phyloP scores from a whole-genome alignment of 2,797 vertebrate genomes.

The Pangasius mekongensis region DNA sequence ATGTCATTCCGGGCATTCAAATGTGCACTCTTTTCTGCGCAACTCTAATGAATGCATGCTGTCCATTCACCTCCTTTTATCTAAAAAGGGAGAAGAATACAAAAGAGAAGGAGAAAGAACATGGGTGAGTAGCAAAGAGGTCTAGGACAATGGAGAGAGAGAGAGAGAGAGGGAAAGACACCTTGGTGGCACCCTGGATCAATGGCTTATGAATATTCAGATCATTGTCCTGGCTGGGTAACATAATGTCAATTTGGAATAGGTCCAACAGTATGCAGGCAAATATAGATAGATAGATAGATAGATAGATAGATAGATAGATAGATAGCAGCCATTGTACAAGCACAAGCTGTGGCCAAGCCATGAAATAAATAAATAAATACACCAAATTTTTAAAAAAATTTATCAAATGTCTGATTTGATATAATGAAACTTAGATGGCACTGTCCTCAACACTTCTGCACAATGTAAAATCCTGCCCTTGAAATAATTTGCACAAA shows the following conservation, averaged over 20 bases:
- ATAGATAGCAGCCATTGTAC: neutral
- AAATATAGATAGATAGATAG: constrained; percentile 10
- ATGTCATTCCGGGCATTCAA: neutral
- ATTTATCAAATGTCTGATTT: neutral
- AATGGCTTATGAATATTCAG: constrained; percentile 75
- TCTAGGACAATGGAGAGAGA: constrained; percentile 9
- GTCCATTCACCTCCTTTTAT: neutral
- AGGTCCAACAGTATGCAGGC: constrained; percentile 4
- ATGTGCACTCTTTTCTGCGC: neutral
- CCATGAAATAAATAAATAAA: neutral
- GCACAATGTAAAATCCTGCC: neutral
- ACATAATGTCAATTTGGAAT: constrained; percentile 62
- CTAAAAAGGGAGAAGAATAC: constrained; percentile 42
- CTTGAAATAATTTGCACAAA: constrained; percentile 1
- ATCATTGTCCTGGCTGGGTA: constrained; percentile 60
- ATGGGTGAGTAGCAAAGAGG: constrained; percentile 9
- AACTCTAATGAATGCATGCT: neutral
- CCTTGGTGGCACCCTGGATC: constrained; percentile 61
- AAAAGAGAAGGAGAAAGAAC: constrained; percentile 38
- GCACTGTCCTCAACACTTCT: neutral
- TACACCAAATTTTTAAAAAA: neutral
- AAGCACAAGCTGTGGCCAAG: neutral
- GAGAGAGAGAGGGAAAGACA: constrained; percentile 15
- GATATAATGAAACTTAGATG: neutral
- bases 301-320: neutral